Evolutionary conservation across 2,888 invertebrate genomes (phyloP), one percentile per base, ranked within the genome.

Genomic region (Amphipoea lucens): DNA sequence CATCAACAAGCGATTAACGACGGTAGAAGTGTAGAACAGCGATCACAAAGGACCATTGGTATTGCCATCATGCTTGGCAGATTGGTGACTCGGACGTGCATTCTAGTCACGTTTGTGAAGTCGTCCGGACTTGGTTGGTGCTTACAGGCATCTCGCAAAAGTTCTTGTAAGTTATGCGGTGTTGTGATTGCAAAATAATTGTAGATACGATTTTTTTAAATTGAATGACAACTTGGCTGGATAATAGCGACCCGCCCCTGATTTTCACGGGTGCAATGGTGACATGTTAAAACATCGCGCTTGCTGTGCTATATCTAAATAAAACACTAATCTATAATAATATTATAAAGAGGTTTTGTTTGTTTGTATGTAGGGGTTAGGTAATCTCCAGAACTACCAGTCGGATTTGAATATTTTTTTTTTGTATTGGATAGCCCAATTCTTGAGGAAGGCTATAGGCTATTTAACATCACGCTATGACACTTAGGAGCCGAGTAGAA

Each of bases 1-100:
- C 73, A 78, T 48, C 62, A 65, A 77, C 74, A 65, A 71, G 48
- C 81, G 69, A 85, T 89, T 85, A 78, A 74, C 20, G 63, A 66
- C 75, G 66, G 62, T 68, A 73, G 40, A 85, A 63, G 69, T 80
- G 68, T 74, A 76, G 60, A 79, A 83, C 76, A 78, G 29, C 65
- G 23, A 69, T 48, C 74, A 78, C 73, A 70, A 74, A 71, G 68
- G 78, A 67, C 78, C 70, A 74, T 76, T 71, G 71, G 36, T 74
- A 85, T 57, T 76, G 74, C 57, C 66, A 74, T 62, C 65, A 72
- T 76, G 73, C 63, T 76, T 67, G 62, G 29, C 65, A 51, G 67
- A 65, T 60, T 79, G 48, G 51, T 80, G 42, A 65, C 60, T 83
- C 45, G 54, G 29, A 66, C 57, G 20, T 42, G 57, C 36, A 72